These are phyloP conservation scores for Discoglossus pictus DNA, from an alignment of 2,797 vertebrate genomes.

Conservation along the genomic window DNA sequence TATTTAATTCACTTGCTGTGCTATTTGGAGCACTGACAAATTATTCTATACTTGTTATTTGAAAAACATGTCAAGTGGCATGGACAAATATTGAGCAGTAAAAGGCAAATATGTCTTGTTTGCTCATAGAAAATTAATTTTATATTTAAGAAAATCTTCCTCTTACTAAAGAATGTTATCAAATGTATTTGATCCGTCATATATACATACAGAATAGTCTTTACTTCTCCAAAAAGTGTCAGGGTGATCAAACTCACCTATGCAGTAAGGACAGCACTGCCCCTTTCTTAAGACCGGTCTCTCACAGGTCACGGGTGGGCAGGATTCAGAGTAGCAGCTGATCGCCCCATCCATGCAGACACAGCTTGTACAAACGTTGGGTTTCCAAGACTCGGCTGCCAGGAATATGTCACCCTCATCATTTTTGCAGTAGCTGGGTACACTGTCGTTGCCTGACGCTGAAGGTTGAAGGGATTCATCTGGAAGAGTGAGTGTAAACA, in stretches of 20 bases:
- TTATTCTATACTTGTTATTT: too few relatives aligned
- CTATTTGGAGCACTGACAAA: too few relatives aligned
- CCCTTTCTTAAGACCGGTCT: conserved; percentile 84
- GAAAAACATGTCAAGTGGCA: too few relatives aligned
- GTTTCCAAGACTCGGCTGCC: conserved; percentile 89
- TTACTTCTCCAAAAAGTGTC: not conserved
- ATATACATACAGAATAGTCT: too few relatives aligned
- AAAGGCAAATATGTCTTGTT: too few relatives aligned
- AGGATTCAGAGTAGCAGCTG: conserved; percentile 85
- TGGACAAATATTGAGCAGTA: too few relatives aligned
- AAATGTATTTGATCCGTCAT: too few relatives aligned
- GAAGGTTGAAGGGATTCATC: conserved; percentile 74
- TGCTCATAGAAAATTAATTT: too few relatives aligned
- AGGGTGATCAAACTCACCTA: conserved; percentile 71
- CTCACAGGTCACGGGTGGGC: conserved; percentile 80
- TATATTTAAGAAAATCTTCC: too few relatives aligned
- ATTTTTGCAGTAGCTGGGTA: conserved; percentile 80
- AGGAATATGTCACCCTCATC: conserved; percentile 87
- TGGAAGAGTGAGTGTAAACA: conserved; percentile 60
- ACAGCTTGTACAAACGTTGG: conserved; percentile 86
- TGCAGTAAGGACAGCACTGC: conserved; percentile 88
- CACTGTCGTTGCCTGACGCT: conserved; percentile 75
- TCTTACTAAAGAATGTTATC: too few relatives aligned
- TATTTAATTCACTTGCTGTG: too few relatives aligned
- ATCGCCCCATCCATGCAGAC: conserved; percentile 82